Evolutionary conservation across 2,797 vertebrate genomes (phyloP), one percentile per base, ranked within the genome.

Genomic region (Hydrolagus colliei): DNA sequence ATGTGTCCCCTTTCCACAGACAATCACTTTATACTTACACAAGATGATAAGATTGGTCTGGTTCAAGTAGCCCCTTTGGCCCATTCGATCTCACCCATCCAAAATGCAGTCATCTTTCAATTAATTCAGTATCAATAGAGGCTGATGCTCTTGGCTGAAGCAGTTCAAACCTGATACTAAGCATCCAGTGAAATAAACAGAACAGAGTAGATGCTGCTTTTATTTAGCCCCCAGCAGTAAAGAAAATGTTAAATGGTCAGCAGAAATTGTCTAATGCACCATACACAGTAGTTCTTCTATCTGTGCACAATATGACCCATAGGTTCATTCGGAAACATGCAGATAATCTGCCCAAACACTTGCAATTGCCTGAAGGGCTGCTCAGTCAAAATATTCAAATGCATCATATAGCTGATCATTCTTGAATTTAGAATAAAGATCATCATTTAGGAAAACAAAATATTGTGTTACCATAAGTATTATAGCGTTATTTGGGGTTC

Each of bases 231-330:
- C 88, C 80, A 86, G 87, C 88, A 88, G 86, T 87, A 89, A 91
- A 88, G 88, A 90, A 87, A 87, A 20, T 35, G 6, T 88, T 89
- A 90, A 92, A 88, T 88, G 89, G 89, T 89, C 89, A 82, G 88
- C 90, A 89, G 91, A 91, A 91, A 91, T 89, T 0, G 86, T 89
- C 89, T 90, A 90, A 91, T 92, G 91, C 89, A 91, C 89, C 89
- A 88, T 91, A 88, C 87, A 52, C 41, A 52, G 41, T 52, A 87
- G 77, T 73, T 86, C 87, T 87, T 88, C 87, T 89, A 88, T 89
- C 87, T 89, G 88, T 41, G 18, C 77, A 80, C 32, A 82, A 32
- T 9, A 82, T 65, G 67, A 67, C 62, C 32, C 22, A 35, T 13
- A 22, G 67, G 35, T 65, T 14, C 78, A 32, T 22, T 62, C 62